A percentile compares a stretch with the other conserved stretches of the same genome.
These are phyloP conservation scores for Halcyon badia DNA, from an alignment of 2,797 vertebrate genomes.

Conservation along the genomic window DNA sequence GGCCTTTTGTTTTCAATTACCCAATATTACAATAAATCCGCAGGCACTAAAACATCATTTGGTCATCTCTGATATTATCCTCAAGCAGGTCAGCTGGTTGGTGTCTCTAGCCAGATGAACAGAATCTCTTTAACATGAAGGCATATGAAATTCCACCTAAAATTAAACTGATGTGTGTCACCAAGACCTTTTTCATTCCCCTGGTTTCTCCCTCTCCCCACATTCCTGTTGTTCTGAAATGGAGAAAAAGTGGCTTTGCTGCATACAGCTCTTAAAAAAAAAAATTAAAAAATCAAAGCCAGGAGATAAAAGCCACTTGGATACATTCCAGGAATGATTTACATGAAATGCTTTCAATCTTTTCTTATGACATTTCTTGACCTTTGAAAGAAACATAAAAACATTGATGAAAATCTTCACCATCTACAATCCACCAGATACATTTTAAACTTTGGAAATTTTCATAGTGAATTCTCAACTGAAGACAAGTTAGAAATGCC, in stretches of 20 bases:
- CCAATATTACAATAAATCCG: background rate
- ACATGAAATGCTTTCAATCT: constrained; percentile 60
- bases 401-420: constrained; percentile 43
- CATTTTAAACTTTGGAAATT: constrained; percentile 24
- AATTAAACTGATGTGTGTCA: background rate
- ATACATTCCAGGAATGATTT: constrained; percentile 63
- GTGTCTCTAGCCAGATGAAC: background rate
- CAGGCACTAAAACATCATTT: background rate
- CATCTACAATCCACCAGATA: constrained; percentile 9
- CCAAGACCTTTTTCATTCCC: background rate
- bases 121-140: background rate
- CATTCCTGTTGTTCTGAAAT: background rate
- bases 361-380: constrained; percentile 68
- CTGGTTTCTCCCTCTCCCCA: background rate
- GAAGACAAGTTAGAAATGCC: background rate
- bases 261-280: background rate
- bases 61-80: background rate
- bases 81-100: background rate
- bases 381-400: constrained; percentile 61
- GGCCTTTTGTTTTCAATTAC: background rate
- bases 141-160: background rate
- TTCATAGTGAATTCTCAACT: constrained; percentile 7
- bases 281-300: constrained; percentile 7
- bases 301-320: constrained; percentile 65
- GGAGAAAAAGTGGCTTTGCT: background rate